These are phyloP conservation scores for Molossus molossus DNA, from an alignment of 2,797 vertebrate species.

Conservation along the genomic window DNA sequence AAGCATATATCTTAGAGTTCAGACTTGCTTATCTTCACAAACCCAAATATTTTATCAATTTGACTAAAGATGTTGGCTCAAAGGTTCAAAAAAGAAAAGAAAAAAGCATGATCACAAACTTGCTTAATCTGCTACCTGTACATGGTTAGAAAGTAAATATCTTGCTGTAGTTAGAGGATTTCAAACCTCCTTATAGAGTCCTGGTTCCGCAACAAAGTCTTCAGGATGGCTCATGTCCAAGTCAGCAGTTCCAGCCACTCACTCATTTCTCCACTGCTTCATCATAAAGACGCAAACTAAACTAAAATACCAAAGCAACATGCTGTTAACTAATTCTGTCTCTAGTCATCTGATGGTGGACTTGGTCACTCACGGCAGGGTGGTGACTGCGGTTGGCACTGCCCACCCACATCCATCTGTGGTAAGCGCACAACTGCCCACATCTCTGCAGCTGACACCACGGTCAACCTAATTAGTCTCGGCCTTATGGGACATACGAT, in stretches of 20 bases:
- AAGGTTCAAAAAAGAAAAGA: background rate
- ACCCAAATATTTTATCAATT: background rate
- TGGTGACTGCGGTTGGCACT: background rate
- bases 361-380: background rate
- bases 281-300: conserved; percentile 1
- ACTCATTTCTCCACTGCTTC: background rate
- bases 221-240: conserved; percentile 40
- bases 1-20: background rate
- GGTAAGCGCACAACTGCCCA: background rate
- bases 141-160: conserved; percentile 45
- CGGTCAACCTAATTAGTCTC: conserved; percentile 11
- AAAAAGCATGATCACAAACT: background rate
- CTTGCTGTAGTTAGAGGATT: background rate
- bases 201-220: conserved; percentile 35
- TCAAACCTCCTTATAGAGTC: conserved; percentile 73
- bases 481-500: background rate
- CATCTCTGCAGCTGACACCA: conserved; percentile 54
- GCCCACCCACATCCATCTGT: background rate
- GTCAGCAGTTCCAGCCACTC: conserved; percentile 31
- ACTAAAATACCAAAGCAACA: background rate
- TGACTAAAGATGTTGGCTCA: background rate
- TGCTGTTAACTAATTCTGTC: conserved; percentile 38
- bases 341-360: conserved; percentile 32
- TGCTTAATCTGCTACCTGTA: conserved; percentile 25
- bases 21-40: conserved; percentile 60